phyloP scores from a whole-genome alignment of 2,888 invertebrate genomes.

The Drosophila villosipedis region DNA sequence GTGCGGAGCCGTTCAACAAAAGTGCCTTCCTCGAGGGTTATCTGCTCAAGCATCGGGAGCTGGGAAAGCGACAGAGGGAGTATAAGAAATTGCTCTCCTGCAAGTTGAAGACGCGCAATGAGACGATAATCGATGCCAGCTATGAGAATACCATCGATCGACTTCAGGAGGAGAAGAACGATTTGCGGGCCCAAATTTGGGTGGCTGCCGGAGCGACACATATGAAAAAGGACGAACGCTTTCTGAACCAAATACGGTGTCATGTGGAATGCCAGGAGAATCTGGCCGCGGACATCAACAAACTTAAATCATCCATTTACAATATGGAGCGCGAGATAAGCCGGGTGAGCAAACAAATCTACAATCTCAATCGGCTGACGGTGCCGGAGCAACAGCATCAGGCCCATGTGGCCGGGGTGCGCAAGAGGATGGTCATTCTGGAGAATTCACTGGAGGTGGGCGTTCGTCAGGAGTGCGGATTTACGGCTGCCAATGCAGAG shows the following conservation, averaged over 20 bases:
- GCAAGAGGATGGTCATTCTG: constrained; percentile 77
- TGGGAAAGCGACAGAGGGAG: constrained; percentile 82
- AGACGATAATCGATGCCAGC: constrained; percentile 80
- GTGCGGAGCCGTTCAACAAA: constrained; percentile 56
- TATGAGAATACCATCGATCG: constrained; percentile 78
- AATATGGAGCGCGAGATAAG: constrained; percentile 82
- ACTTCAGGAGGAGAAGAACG: constrained; percentile 78
- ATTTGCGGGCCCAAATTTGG: constrained; percentile 82
- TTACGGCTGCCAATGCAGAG: constrained; percentile 79
- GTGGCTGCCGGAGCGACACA: constrained; percentile 82
- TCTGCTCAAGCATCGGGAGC: constrained; percentile 77
- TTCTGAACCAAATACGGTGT: constrained; percentile 74
- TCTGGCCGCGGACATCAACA: constrained; percentile 76
- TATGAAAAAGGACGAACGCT: constrained; percentile 62
- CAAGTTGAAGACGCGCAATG: constrained; percentile 78
- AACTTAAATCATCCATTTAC: constrained; percentile 74
- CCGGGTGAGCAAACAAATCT: constrained; percentile 79
- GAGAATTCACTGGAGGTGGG: constrained; percentile 84
- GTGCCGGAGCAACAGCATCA: constrained; percentile 83
- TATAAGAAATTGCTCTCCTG: constrained; percentile 82
- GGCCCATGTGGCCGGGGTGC: constrained; percentile 71
- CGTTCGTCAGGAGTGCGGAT: constrained; percentile 81
- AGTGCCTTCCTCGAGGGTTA: constrained; percentile 72
- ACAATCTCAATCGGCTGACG: constrained; percentile 81
- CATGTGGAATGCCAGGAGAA: constrained; percentile 83